A percentile compares a stretch with the other conserved stretches of the same genome.
These are phyloP conservation scores for Macroramphosus scolopax DNA, from an alignment of 2,797 vertebrate species.

Conservation along the genomic window DNA sequence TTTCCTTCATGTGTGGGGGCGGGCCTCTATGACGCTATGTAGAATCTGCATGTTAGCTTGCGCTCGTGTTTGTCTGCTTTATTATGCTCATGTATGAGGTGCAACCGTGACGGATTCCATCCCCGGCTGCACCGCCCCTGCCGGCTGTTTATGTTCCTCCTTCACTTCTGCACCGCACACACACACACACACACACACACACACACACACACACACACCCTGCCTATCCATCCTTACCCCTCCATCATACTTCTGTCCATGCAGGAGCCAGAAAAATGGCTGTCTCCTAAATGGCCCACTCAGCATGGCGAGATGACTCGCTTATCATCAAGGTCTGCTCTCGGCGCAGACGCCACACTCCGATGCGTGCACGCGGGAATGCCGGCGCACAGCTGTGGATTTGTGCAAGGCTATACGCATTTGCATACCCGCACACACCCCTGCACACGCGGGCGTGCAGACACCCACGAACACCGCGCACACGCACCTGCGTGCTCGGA, in stretches of 20 bases:
- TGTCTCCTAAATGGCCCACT: conserved; percentile 71
- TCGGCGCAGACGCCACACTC: conserved; percentile 30
- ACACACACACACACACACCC: no score
- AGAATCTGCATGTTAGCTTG: conserved; percentile 29
- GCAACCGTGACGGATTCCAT: conserved; percentile 9
- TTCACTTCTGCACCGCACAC: conserved; percentile 10
- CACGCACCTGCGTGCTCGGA: conserved; percentile 23
- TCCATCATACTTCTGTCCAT: conserved; percentile 55
- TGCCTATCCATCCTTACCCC: conserved; percentile 46
- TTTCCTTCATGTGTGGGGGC: conserved; percentile 5
- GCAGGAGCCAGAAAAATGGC: conserved; percentile 58
- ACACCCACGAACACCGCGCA: conserved; percentile 1
- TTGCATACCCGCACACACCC: conserved; percentile 23
- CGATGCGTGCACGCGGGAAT: conserved; percentile 1
- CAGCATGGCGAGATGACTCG: conserved; percentile 62
- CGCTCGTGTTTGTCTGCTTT: conserved; percentile 2
- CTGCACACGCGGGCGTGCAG: conserved; percentile 1
- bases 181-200: no score
- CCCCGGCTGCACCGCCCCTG: conserved; percentile 30
- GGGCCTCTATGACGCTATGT: background rate
- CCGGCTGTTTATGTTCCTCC: conserved; percentile 47
- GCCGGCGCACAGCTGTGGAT: conserved; percentile 28
- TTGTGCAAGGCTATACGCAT: no score
- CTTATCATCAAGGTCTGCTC: conserved; percentile 71
- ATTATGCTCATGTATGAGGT: conserved; percentile 5